phyloP scores from a whole-genome alignment of 2,888 invertebrate species.

The Pycnomerus fuliginosus region DNA sequence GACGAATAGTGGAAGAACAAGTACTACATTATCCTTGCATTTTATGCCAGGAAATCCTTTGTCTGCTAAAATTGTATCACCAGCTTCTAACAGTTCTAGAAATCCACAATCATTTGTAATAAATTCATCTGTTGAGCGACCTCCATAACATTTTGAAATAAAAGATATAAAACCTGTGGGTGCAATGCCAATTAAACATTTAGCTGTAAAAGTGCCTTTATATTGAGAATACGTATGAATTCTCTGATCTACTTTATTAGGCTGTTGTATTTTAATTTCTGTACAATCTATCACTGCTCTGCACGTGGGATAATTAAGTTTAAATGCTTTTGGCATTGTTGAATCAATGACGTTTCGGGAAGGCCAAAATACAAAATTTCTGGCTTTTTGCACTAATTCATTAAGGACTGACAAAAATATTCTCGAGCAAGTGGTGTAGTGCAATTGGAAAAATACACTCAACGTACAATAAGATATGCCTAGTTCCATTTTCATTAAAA shows the following conservation, averaged over 20 bases:
- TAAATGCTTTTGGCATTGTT: neutral
- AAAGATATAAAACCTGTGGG: constrained; percentile 32
- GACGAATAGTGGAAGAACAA: too few relatives aligned
- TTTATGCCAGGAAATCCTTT: too few relatives aligned
- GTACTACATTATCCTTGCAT: too few relatives aligned
- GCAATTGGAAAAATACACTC: too few relatives aligned
- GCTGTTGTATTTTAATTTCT: constrained; percentile 30
- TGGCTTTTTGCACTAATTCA: too few relatives aligned
- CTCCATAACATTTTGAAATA: constrained; percentile 32
- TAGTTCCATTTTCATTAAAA: too few relatives aligned
- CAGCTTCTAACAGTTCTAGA: constrained; percentile 13
- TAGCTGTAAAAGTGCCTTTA: constrained; percentile 28
- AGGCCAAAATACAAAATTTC: constrained; percentile 1
- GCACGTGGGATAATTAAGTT: neutral
- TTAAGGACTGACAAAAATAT: too few relatives aligned
- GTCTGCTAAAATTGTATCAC: too few relatives aligned
- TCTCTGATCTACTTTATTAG: constrained; percentile 29
- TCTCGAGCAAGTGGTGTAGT: too few relatives aligned
- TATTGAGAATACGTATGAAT: constrained; percentile 20
- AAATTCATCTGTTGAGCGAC: constrained; percentile 31
- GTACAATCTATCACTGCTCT: constrained; percentile 15
- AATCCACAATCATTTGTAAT: constrained; percentile 26
- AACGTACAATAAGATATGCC: too few relatives aligned
- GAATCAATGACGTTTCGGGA: neutral
- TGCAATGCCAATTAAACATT: constrained; percentile 33